Conservation (phyloP, 2,113 vertebrate species). For the Pluvianellus socialis region DNA sequence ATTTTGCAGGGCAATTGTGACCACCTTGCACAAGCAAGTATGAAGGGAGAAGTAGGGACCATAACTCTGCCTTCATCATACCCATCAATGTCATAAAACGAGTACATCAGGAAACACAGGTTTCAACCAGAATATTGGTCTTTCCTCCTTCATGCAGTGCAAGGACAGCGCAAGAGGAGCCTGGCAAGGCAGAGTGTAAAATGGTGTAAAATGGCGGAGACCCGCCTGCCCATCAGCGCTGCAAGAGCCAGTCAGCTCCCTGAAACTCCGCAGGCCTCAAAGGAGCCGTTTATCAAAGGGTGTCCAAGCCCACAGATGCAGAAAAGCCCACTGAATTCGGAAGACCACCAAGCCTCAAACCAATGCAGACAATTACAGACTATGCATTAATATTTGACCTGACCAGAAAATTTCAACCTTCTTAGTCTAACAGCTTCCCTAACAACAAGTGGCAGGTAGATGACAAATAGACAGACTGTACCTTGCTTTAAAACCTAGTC, state of each 20-base stretch:
- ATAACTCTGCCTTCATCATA: neutral
- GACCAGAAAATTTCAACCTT: neutral
- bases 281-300: too few relatives aligned
- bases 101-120: neutral
- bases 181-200: too few relatives aligned
- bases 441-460: neutral
- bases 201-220: neutral
- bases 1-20: neutral
- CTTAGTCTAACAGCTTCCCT: neutral
- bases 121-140: neutral
- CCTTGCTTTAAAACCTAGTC: neutral
- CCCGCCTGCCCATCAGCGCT: neutral
- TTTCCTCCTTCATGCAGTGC: neutral
- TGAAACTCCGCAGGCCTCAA: neutral
- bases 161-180: neutral
- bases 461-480: neutral
- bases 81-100: rapidly evolving
- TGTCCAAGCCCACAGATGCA: neutral
- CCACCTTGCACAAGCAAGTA: too few relatives aligned
- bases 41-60: neutral
- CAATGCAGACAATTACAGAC: neutral
- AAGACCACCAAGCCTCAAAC: neutral
- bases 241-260: neutral
- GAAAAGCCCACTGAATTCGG: neutral
- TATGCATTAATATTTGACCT: neutral